phyloP scores from a whole-genome alignment of 2,888 invertebrate species.

The Zhuqinia jingwanae region DNA sequence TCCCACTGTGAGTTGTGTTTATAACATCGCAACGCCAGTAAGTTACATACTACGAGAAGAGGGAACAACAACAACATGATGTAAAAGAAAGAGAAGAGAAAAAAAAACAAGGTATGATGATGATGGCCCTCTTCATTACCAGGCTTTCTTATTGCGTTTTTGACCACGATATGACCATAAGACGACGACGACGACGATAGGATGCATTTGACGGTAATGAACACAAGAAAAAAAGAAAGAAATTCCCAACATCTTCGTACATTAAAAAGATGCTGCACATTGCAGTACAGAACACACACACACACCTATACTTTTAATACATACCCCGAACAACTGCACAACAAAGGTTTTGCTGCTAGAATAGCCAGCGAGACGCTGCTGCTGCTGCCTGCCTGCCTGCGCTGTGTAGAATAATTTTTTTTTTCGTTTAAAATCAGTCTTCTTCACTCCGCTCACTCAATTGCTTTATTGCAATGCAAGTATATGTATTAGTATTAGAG shows the following conservation, averaged over 20 bases:
- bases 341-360: background rate
- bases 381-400: background rate
- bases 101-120: slow-evolving; percentile 63
- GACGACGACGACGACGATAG: slow-evolving; percentile 41
- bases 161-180: slow-evolving; percentile 46
- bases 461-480: slow-evolving; percentile 14
- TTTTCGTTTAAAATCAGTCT: no score
- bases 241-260: slow-evolving; percentile 70
- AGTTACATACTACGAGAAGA: slow-evolving; percentile 34
- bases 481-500: slow-evolving; percentile 44
- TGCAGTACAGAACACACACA: no score
- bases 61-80: background rate
- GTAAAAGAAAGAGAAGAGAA: no score
- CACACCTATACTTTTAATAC: no score
- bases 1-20: slow-evolving; percentile 64
- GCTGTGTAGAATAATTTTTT: slow-evolving; percentile 9
- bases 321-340: no score
- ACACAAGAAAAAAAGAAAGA: slow-evolving; percentile 48
- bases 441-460: slow-evolving; percentile 12
- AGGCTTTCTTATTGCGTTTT: slow-evolving; percentile 6
- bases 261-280: slow-evolving; percentile 20
- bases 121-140: slow-evolving; percentile 52
- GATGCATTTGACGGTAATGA: slow-evolving; percentile 64
- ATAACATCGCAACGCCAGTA: slow-evolving; percentile 42
- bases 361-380: slow-evolving; percentile 41